Percentiles rank a stretch among this genome's conserved stretches.
Conservation (phyloP, 2,113 vertebrate species). For the Phyllostomus hastatus region DNA sequence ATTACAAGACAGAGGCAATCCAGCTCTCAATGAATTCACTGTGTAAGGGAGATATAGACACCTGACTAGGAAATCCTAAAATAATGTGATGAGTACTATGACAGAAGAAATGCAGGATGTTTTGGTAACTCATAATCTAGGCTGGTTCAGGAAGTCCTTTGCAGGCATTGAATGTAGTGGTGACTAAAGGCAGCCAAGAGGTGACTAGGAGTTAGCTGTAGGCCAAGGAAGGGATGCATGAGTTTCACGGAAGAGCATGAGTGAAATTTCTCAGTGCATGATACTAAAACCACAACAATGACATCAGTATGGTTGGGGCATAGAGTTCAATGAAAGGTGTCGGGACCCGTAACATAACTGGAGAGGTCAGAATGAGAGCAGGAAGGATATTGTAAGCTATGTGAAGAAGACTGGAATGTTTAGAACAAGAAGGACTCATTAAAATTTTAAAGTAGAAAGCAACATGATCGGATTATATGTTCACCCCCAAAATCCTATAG, state of each 20-base stretch:
- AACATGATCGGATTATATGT: not conserved
- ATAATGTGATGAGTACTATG: not conserved
- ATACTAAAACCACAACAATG: not conserved
- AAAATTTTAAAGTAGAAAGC: not conserved
- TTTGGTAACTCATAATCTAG: not conserved
- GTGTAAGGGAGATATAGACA: not conserved
- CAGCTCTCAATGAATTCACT: not conserved
- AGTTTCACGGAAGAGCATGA: not conserved
- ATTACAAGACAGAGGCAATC: not conserved
- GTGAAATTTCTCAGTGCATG: not conserved
- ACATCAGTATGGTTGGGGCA: not conserved
- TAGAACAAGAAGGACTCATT: not conserved
- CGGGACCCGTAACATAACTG: not conserved
- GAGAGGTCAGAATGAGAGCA: not conserved
- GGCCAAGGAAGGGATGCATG: not conserved
- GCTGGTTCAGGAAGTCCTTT: not conserved
- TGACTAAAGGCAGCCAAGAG: not conserved
- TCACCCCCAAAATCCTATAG: not conserved
- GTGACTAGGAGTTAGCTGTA: not conserved
- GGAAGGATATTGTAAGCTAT: not conserved
- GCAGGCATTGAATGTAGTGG: not conserved
- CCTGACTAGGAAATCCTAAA: constrained; percentile 1
- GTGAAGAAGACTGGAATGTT: not conserved
- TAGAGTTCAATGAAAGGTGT: not conserved
- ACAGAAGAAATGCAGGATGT: not conserved